These are phyloP conservation scores for Caranx melampygus DNA, from an alignment of 2,113 vertebrate species.

Conservation along the genomic window DNA sequence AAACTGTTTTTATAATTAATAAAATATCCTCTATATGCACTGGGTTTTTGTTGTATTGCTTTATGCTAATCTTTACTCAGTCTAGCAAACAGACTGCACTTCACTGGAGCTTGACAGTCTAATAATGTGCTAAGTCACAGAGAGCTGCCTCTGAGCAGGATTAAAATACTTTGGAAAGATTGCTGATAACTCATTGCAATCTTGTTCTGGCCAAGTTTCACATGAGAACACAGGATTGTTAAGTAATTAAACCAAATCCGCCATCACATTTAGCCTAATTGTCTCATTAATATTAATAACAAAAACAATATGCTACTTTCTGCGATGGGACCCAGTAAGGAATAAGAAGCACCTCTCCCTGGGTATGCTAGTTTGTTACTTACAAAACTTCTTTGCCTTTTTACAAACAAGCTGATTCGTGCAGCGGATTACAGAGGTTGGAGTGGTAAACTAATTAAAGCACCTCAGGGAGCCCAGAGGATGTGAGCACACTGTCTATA, in stretches of 20 bases:
- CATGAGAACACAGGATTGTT: slow-evolving; percentile 26
- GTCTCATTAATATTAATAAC: slow-evolving; percentile 52
- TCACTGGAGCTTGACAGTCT: slow-evolving; percentile 31
- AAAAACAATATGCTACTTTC: slow-evolving; percentile 6
- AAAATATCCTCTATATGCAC: slow-evolving; percentile 3
- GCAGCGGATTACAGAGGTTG: slow-evolving; percentile 28
- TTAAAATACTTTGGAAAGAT: slow-evolving; percentile 23
- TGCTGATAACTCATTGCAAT: slow-evolving; percentile 24
- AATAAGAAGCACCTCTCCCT: slow-evolving; percentile 17
- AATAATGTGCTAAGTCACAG: slow-evolving; percentile 22
- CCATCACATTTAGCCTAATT: not conserved
- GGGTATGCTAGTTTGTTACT: slow-evolving; percentile 25
- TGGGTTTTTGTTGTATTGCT: slow-evolving; percentile 11
- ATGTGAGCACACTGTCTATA: slow-evolving; percentile 36
- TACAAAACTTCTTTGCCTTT: slow-evolving; percentile 37
- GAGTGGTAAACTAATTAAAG: slow-evolving; percentile 46
- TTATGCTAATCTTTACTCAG: slow-evolving; percentile 30
- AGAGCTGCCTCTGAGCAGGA: slow-evolving; percentile 33
- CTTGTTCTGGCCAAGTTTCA: slow-evolving; percentile 35
- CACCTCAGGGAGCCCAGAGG: slow-evolving; percentile 45
- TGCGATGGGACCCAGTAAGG: slow-evolving; percentile 4
- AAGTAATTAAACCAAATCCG: slow-evolving; percentile 42
- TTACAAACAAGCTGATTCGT: slow-evolving; percentile 40
- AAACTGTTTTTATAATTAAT: slow-evolving; percentile 13
- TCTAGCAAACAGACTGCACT: slow-evolving; percentile 7